Evolutionary conservation across 2,113 vertebrate species (phyloP).

Genomic region (Neofelis nebulosa): DNA sequence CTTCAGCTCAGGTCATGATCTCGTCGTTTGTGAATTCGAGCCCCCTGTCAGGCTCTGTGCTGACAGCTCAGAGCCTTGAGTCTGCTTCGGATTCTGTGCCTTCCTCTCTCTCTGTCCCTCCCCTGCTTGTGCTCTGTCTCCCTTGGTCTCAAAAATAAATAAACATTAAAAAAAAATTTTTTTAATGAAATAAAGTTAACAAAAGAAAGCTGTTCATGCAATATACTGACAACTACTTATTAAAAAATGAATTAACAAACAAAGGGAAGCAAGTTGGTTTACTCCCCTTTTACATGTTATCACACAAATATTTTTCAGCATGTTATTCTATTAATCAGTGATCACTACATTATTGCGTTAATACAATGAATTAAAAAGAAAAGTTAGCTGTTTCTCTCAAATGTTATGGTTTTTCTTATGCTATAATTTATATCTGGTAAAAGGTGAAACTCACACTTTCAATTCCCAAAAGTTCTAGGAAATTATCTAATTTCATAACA

Average conservation of each 20-base stretch:
- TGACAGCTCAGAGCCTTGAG: too few relatives aligned
- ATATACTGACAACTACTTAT: background rate
- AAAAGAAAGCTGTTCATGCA: background rate
- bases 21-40: too few relatives aligned
- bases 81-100: too few relatives aligned
- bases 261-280: background rate
- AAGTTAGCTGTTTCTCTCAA: conserved; percentile 1
- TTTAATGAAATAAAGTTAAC: background rate
- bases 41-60: too few relatives aligned
- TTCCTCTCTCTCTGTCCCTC: too few relatives aligned
- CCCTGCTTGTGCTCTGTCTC: too few relatives aligned
- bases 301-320: background rate
- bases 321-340: background rate
- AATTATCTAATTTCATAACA: conserved; percentile 29
- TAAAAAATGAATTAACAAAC: background rate
- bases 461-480: background rate
- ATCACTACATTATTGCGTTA: background rate
- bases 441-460: background rate
- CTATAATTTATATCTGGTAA: background rate
- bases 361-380: background rate
- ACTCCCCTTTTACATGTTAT: background rate
- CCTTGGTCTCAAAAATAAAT: too few relatives aligned
- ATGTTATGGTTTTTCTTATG: background rate
- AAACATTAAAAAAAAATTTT: too few relatives aligned
- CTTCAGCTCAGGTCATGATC: too few relatives aligned